These are phyloP conservation scores for Serranus cabrilla DNA, from an alignment of 2,797 vertebrate species.

Conservation along the genomic window DNA sequence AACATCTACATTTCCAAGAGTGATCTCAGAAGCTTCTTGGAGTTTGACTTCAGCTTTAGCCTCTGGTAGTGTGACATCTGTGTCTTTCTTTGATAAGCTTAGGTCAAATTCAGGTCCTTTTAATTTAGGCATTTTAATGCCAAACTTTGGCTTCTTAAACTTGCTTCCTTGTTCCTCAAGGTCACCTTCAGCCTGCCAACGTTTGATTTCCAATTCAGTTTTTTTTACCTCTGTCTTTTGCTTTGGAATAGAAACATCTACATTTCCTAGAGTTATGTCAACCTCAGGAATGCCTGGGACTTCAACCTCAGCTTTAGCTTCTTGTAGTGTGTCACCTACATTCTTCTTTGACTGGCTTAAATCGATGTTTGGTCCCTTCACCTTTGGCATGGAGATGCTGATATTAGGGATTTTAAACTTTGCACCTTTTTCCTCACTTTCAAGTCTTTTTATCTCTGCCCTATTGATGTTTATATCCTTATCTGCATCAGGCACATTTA, in stretches of 20 bases:
- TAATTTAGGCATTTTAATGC: conserved; percentile 36
- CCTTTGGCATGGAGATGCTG: conserved; percentile 61
- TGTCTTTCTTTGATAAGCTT: conserved; percentile 43
- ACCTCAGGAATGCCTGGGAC: conserved; percentile 34
- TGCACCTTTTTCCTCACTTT: conserved; percentile 32
- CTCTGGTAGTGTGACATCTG: conserved; percentile 29
- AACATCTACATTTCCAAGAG: conserved; percentile 17
- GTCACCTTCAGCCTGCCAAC: conserved; percentile 32
- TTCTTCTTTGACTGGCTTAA: conserved; percentile 62
- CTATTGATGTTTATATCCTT: conserved; percentile 44
- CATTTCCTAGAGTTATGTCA: neutral
- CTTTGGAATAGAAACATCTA: conserved; percentile 48
- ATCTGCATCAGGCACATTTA: conserved; percentile 33
- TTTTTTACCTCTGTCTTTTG: conserved; percentile 30
- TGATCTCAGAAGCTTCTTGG: conserved; percentile 33
- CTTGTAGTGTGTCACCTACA: conserved; percentile 36
- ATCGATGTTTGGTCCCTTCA: conserved; percentile 53
- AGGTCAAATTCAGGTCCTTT: conserved; percentile 46
- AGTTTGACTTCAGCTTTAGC: conserved; percentile 23
- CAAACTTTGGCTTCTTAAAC: conserved; percentile 66
- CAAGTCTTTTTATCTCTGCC: conserved; percentile 34
- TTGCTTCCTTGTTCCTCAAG: conserved; percentile 37
- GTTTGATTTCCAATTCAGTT: conserved; percentile 41
- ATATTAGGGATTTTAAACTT: conserved; percentile 72
- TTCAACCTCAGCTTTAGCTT: conserved; percentile 26